Evolutionary conservation across 2,113 vertebrate species (phyloP).

Genomic region (Agapornis roseicollis): DNA sequence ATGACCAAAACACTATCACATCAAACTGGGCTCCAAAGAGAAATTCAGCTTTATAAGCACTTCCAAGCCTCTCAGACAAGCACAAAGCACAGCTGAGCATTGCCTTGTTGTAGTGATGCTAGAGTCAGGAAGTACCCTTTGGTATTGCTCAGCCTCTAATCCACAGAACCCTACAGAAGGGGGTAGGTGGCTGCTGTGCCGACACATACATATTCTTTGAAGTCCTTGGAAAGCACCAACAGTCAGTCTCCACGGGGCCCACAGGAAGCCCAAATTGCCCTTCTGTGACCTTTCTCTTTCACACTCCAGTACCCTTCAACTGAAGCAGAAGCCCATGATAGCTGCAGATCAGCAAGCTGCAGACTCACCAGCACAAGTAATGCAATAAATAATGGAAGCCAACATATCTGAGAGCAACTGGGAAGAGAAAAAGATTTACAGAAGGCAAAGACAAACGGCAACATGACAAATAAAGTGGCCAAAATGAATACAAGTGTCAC

Average conservation of each 20-base stretch:
- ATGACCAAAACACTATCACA: not conserved
- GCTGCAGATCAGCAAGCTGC: not conserved
- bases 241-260: not conserved
- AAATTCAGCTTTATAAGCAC: not conserved
- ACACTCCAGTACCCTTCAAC: not conserved
- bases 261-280: not conserved
- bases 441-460: not conserved
- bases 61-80: not conserved
- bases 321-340: not conserved
- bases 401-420: not conserved
- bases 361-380: not conserved
- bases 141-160: not conserved
- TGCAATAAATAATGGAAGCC: constrained; percentile 1
- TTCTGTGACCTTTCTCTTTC: not conserved
- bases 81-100: not conserved
- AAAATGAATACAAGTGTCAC: not conserved
- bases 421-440: not conserved
- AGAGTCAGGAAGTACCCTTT: not conserved
- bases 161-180: not conserved
- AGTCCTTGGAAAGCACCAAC: not conserved
- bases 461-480: not conserved
- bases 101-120: not conserved
- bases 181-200: not conserved
- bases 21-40: not conserved
- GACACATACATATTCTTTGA: not conserved